Conservation (phyloP, 1,140 invertebrate genomes). For the Caenorhabditis latens region DNA sequence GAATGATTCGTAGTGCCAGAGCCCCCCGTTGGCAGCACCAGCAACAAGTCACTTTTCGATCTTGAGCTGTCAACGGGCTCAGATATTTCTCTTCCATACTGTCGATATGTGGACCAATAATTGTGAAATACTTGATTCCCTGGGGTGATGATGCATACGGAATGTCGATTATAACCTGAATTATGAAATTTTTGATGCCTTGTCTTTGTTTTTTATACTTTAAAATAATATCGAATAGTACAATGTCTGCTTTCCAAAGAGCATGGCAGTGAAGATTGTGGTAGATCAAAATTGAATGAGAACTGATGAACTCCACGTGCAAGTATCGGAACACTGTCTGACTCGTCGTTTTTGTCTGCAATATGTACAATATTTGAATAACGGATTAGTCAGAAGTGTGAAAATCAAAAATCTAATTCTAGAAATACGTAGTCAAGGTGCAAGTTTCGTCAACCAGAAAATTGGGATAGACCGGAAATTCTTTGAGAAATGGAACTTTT, state of each 20-base stretch:
- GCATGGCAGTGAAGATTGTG: constrained; percentile 85
- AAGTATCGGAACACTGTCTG: constrained; percentile 78
- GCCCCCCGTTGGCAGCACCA: constrained; percentile 86
- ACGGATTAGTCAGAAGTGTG: not conserved
- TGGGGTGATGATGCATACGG: constrained; percentile 88
- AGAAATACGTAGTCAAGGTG: not conserved
- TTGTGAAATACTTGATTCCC: constrained; percentile 88
- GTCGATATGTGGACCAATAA: constrained; percentile 88
- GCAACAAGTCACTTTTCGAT: constrained; percentile 84
- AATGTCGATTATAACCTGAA: constrained; percentile 86
- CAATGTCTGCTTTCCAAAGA: constrained; percentile 87
- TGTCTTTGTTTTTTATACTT: constrained; percentile 21
- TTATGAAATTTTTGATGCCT: constrained; percentile 80
- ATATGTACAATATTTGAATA: constrained; percentile 60
- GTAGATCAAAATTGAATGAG: constrained; percentile 85
- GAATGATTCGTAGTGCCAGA: constrained; percentile 83
- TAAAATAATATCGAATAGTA: constrained; percentile 82
- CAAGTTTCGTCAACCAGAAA: not conserved
- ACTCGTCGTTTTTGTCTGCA: constrained; percentile 71
- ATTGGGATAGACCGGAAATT: not conserved
- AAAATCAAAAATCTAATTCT: not conserved
- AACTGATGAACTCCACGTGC: constrained; percentile 85
- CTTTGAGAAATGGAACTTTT: not conserved
- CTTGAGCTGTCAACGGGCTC: constrained; percentile 84
- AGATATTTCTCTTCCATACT: constrained; percentile 89